Conservation (phyloP, 2,888 invertebrate genomes). For the Dolomedes plantarius region DNA sequence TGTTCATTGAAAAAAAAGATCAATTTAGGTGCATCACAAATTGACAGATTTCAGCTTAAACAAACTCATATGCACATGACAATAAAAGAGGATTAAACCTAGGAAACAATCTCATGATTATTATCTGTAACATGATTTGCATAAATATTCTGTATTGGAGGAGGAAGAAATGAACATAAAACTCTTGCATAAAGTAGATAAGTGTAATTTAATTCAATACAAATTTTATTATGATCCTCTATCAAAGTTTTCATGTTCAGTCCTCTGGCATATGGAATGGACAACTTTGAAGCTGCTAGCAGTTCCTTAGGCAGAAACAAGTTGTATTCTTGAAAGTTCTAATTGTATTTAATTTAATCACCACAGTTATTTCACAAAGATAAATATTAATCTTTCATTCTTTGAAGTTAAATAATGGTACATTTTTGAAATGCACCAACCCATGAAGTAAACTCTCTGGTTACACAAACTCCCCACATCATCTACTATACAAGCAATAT, state of each 20-base stretch:
- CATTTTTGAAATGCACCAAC: constrained; percentile 35
- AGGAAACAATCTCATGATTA: no score
- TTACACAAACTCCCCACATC: constrained; percentile 5
- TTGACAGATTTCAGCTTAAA: no score
- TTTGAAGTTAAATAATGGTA: constrained; percentile 18
- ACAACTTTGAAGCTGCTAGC: not conserved
- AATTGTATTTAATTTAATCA: not conserved
- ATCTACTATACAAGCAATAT: constrained; percentile 56
- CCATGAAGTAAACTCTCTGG: not conserved
- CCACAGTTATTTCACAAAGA: not conserved
- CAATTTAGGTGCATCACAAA: not conserved
- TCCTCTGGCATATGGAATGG: constrained; percentile 1
- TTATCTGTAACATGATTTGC: no score
- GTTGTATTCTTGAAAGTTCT: no score
- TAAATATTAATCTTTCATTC: not conserved
- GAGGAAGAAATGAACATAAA: no score
- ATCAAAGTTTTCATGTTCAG: not conserved
- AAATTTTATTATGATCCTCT: not conserved
- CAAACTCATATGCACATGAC: no score
- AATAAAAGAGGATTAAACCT: no score
- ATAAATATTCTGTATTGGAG: no score
- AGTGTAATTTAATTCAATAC: no score
- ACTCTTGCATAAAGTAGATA: not conserved
- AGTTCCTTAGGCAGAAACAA: not conserved
- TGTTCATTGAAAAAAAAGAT: not conserved